These are phyloP conservation scores for Oscarella lobularis DNA, from an alignment of 37 sponge, comb jelly and placozoan species.

Conservation along the genomic window DNA sequence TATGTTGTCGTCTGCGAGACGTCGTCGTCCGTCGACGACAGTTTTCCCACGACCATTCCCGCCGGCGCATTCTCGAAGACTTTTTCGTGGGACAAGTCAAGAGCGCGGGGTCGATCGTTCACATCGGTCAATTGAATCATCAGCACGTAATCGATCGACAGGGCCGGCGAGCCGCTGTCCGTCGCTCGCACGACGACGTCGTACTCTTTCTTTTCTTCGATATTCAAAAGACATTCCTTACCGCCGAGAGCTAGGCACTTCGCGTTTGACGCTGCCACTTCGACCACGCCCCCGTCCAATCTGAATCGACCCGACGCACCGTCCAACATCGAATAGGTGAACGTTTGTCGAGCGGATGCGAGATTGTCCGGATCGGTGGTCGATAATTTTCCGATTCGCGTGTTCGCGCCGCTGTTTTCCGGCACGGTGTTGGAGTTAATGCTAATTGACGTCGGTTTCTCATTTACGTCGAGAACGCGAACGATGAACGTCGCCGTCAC, in stretches of 20 bases:
- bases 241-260: not conserved
- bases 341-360: not conserved
- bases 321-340: not conserved
- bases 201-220: not conserved
- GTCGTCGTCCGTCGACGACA: constrained; percentile 8
- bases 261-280: not conserved
- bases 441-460: not conserved
- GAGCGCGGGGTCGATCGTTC: not conserved
- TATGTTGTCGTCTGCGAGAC: not conserved
- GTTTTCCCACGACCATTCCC: constrained; percentile 2
- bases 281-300: not conserved
- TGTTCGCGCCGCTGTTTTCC: not conserved
- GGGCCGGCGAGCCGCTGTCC: constrained; percentile 3
- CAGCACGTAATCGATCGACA: not conserved
- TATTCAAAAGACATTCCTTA: not conserved
- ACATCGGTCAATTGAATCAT: not conserved
- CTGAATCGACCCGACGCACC: not conserved
- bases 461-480: not conserved
- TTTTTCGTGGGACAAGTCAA: not conserved
- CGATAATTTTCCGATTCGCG: not conserved
- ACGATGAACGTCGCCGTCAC: not conserved
- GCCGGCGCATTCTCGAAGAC: constrained; percentile 4
- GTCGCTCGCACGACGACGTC: not conserved
- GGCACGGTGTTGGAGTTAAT: not conserved
- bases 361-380: not conserved